Conservation (phyloP, 2,797 vertebrate species). For the Pteronotus mesoamericanus region DNA sequence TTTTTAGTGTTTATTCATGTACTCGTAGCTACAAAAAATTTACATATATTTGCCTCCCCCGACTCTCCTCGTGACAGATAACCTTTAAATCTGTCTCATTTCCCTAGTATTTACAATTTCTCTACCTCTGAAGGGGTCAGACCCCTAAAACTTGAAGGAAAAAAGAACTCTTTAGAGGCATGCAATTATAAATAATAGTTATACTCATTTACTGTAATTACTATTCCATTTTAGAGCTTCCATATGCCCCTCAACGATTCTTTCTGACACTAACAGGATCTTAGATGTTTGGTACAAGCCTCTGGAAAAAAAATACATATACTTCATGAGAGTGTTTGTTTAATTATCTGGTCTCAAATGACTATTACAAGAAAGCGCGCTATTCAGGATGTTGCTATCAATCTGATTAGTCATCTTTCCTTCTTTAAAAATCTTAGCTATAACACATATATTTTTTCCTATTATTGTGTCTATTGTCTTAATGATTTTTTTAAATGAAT, state of each 20-base stretch:
- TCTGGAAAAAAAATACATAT: constrained; percentile 9
- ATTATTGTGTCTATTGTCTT: neutral
- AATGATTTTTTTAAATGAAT: neutral
- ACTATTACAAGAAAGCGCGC: neutral
- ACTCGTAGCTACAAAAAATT: neutral
- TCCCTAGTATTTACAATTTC: constrained; percentile 58
- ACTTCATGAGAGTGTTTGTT: constrained; percentile 13
- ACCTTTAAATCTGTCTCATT: constrained; percentile 72
- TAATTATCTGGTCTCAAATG: neutral
- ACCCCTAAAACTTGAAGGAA: constrained; percentile 37
- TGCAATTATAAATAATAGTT: constrained; percentile 45
- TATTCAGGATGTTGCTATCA: neutral
- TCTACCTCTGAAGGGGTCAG: constrained; percentile 34
- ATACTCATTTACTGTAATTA: constrained; percentile 46
- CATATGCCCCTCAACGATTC: constrained; percentile 11
- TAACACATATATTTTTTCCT: neutral
- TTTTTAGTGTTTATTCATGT: constrained; percentile 53
- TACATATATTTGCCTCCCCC: neutral
- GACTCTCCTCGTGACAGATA: constrained; percentile 32
- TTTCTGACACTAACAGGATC: constrained; percentile 25
- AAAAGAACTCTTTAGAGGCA: constrained; percentile 51
- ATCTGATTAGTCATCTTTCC: neutral
- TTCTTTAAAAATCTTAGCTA: neutral
- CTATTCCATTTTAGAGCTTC: neutral
- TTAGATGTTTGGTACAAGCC: constrained; percentile 30